Evolutionary conservation across 2,888 invertebrate genomes (phyloP).

Genomic region (Incurvaria masculella): DNA sequence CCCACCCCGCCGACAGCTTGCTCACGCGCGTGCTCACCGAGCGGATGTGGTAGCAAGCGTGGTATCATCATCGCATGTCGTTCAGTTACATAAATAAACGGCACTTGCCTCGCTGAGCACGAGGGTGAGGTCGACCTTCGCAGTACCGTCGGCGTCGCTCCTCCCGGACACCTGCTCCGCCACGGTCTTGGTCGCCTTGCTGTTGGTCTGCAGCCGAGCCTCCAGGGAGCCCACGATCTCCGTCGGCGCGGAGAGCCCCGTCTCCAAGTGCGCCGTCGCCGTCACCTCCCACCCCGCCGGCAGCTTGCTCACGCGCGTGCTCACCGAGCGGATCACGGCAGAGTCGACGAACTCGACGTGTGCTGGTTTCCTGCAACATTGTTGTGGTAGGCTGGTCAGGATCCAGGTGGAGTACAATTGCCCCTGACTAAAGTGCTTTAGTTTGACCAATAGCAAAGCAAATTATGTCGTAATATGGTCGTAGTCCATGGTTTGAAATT

Average conservation of each 20-base stretch:
- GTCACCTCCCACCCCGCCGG: conserved; percentile 29
- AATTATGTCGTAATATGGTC: no score
- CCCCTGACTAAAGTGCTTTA: no score
- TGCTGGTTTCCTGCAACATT: conserved; percentile 61
- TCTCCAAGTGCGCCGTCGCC: conserved; percentile 32
- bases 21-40: no score
- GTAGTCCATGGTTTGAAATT: no score
- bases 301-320: conserved; percentile 31
- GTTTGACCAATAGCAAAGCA: no score
- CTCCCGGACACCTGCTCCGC: conserved; percentile 22
- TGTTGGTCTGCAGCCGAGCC: conserved; percentile 29
- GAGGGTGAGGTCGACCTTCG: conserved; percentile 29
- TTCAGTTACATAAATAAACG: no score
- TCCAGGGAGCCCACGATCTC: conserved; percentile 28
- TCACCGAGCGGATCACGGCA: conserved; percentile 62
- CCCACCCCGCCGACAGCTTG: no score
- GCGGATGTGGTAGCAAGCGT: no score
- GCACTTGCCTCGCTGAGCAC: conserved; percentile 34
- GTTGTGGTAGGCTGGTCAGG: background rate
- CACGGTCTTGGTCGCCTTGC: conserved; percentile 26
- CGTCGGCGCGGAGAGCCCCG: conserved; percentile 19
- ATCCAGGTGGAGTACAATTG: no score
- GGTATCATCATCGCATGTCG: no score
- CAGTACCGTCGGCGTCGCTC: conserved; percentile 28
- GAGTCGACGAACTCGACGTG: conserved; percentile 63